A percentile compares a stretch with the other conserved stretches of the same genome.
Conservation (phyloP, 2,888 invertebrate genomes). For the Metallyticus violacea region DNA sequence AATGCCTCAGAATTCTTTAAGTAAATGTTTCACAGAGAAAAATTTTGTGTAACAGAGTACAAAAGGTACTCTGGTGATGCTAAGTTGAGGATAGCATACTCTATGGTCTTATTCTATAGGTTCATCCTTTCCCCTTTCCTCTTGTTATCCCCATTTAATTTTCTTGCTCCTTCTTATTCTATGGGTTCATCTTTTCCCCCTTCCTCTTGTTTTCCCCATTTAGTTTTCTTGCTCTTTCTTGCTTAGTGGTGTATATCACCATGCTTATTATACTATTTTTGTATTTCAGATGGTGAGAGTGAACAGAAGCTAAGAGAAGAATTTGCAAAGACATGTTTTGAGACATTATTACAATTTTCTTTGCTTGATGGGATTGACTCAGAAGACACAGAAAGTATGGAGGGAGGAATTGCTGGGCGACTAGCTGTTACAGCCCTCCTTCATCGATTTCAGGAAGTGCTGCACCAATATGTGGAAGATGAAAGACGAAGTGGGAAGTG, state of each 20-base stretch:
- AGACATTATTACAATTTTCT: slow-evolving; percentile 92
- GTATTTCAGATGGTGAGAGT: slow-evolving; percentile 65
- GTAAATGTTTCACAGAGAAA: too few species aligned
- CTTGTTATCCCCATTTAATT: background rate
- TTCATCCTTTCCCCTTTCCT: too few species aligned
- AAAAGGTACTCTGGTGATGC: too few species aligned
- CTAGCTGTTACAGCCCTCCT: slow-evolving; percentile 89
- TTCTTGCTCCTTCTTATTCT: background rate
- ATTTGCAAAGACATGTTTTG: slow-evolving; percentile 94
- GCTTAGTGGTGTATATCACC: background rate
- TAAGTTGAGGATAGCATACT: too few species aligned
- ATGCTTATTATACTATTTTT: background rate
- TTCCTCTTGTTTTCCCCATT: too few species aligned
- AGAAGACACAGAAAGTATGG: slow-evolving; percentile 45
- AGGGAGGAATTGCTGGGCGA: slow-evolving; percentile 64
- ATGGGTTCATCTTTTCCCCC: too few species aligned
- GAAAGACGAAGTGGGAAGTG: slow-evolving; percentile 81
- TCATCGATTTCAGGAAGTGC: slow-evolving; percentile 89
- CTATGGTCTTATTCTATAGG: too few species aligned
- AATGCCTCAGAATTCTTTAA: too few species aligned
- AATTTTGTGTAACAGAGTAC: too few species aligned
- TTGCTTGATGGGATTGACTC: slow-evolving; percentile 69
- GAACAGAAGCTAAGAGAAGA: slow-evolving; percentile 85
- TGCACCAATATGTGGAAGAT: slow-evolving; percentile 82
- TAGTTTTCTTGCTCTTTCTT: background rate